Conservation (phyloP, 2,797 vertebrate species). For the Oreonectes daqikongensis region DNA sequence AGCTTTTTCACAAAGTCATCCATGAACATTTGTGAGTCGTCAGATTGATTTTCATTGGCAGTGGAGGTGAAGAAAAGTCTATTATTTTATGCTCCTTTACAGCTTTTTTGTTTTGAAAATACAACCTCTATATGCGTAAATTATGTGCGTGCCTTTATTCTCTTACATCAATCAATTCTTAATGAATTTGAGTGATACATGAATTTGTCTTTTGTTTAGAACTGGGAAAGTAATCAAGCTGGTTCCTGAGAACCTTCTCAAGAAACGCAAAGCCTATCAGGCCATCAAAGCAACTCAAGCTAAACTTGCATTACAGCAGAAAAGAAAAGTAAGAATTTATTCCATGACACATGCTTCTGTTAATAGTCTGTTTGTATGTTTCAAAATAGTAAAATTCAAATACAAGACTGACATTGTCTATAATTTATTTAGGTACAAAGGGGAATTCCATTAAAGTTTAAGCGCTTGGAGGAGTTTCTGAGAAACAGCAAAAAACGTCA, state of each 20-base stretch:
- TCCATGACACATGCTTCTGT: neutral
- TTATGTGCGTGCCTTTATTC: too few relatives aligned
- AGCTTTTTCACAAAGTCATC: too few relatives aligned
- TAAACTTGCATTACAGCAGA: constrained; percentile 86
- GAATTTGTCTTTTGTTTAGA: constrained; percentile 63
- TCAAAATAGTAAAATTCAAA: neutral
- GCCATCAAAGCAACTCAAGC: constrained; percentile 94
- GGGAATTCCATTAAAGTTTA: constrained; percentile 85
- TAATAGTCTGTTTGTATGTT: neutral
- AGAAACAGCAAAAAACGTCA: constrained; percentile 78
- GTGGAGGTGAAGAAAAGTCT: too few relatives aligned
- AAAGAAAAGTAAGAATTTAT: constrained; percentile 78
- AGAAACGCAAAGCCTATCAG: constrained; percentile 91
- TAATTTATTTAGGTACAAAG: constrained; percentile 71
- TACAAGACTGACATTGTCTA: neutral
- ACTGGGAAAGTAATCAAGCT: constrained; percentile 83
- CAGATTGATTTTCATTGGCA: too few relatives aligned
- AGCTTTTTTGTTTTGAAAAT: too few relatives aligned
- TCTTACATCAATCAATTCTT: too few relatives aligned
- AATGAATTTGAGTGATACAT: neutral
- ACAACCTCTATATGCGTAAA: too few relatives aligned
- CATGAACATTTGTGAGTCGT: too few relatives aligned
- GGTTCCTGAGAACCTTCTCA: constrained; percentile 94
- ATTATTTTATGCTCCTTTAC: too few relatives aligned
- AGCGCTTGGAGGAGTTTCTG: constrained; percentile 86